Evolutionary conservation across 2,113 vertebrate species (phyloP).

Genomic region (Tychaedon coryphoeus): DNA sequence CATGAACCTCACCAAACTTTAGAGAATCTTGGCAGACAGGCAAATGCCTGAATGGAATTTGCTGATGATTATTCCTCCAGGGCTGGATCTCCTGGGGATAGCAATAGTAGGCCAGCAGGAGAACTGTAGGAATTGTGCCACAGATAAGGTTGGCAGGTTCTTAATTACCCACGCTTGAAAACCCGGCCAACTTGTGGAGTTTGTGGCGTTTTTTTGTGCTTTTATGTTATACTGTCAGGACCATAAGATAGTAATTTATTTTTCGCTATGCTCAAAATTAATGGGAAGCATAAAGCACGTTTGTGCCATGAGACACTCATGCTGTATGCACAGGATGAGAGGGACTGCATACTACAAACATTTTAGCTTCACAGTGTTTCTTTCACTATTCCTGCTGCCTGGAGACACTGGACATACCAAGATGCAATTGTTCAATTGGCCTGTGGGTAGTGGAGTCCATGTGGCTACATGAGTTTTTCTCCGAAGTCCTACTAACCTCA

Average conservation of each 20-base stretch:
- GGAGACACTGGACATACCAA: neutral
- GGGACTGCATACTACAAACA: neutral
- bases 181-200: neutral
- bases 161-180: neutral
- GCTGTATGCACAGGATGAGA: neutral
- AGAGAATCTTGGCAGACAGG: neutral
- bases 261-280: neutral
- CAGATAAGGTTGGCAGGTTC: neutral
- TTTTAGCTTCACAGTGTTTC: neutral
- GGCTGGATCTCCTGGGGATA: neutral
- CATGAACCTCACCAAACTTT: neutral
- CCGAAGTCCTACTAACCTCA: neutral
- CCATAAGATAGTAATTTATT: neutral
- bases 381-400: neutral
- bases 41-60: neutral
- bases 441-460: neutral
- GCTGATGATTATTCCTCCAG: neutral
- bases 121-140: neutral
- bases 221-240: neutral
- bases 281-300: neutral
- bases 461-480: neutral
- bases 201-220: neutral
- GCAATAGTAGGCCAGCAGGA: neutral
- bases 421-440: neutral
- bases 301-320: accelerated